Evolutionary conservation across 2,113 vertebrate genomes (phyloP).

Genomic region (Cichladusa arquata): DNA sequence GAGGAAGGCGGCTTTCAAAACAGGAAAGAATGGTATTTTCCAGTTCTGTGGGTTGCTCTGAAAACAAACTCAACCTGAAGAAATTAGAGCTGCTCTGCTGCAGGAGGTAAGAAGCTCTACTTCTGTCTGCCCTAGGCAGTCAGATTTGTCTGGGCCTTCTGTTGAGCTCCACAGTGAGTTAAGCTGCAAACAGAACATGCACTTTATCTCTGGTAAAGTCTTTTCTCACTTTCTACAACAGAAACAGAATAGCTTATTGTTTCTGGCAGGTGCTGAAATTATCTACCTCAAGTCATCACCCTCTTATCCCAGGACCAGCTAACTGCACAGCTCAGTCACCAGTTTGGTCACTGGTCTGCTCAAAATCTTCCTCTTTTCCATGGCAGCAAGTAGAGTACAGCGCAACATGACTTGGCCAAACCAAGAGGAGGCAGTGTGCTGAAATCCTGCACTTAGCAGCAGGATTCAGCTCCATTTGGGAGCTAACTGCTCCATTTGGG

Average conservation of each 20-base stretch:
- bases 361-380: neutral
- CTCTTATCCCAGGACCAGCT: neutral
- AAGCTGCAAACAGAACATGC: neutral
- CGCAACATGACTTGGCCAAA: neutral
- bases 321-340: neutral
- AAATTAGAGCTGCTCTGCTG: neutral
- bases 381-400: neutral
- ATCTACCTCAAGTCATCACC: neutral
- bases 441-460: neutral
- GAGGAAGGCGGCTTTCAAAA: neutral
- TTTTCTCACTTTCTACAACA: neutral
- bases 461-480: no score
- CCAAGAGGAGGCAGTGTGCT: neutral
- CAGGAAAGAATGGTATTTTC: neutral
- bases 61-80: neutral
- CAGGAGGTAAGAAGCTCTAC: neutral
- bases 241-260: neutral
- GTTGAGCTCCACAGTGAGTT: neutral
- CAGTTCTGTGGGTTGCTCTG: neutral
- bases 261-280: conserved; percentile 2
- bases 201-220: neutral
- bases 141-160: neutral
- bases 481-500: neutral
- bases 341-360: neutral
- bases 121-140: neutral